Conservation (phyloP, 2,888 invertebrate genomes). For the Drosophila longiperda region DNA sequence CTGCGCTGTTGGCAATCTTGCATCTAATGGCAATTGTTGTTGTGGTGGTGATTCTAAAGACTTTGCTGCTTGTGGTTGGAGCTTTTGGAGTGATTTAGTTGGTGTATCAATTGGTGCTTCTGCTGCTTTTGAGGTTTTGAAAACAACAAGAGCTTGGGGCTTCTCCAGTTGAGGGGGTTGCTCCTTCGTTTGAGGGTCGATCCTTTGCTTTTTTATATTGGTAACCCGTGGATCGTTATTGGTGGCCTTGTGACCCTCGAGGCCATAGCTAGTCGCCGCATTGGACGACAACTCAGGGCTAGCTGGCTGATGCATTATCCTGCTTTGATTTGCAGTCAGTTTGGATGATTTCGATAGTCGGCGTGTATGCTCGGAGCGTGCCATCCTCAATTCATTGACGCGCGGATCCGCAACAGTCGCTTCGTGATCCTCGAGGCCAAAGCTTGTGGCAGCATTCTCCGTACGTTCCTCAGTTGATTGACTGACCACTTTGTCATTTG, state of each 20-base stretch:
- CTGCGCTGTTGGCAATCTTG: background rate
- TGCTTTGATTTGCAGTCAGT: background rate
- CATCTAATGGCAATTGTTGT: background rate
- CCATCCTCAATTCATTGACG: conserved; percentile 9
- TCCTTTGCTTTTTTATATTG: background rate
- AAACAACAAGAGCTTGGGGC: background rate
- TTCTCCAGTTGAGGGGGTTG: background rate
- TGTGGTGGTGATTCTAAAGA: background rate
- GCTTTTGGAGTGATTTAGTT: background rate
- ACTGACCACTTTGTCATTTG: fast-evolving
- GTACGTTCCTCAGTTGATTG: background rate
- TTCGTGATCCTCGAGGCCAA: conserved; percentile 37
- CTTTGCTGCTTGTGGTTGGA: background rate
- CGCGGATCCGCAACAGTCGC: conserved; percentile 37
- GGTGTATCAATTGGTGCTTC: background rate
- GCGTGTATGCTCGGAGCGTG: background rate
- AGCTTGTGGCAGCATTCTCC: conserved; percentile 42
- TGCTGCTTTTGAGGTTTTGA: background rate
- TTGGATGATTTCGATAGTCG: background rate
- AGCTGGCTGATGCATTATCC: background rate
- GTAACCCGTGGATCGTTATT: conserved; percentile 31
- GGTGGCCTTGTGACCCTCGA: conserved; percentile 50
- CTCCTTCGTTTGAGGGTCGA: background rate
- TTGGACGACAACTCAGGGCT: conserved; percentile 3
- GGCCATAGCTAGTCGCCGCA: conserved; percentile 40